phyloP scores from a whole-genome alignment of 2,113 vertebrate genomes.

The Carassius auratus region DNA sequence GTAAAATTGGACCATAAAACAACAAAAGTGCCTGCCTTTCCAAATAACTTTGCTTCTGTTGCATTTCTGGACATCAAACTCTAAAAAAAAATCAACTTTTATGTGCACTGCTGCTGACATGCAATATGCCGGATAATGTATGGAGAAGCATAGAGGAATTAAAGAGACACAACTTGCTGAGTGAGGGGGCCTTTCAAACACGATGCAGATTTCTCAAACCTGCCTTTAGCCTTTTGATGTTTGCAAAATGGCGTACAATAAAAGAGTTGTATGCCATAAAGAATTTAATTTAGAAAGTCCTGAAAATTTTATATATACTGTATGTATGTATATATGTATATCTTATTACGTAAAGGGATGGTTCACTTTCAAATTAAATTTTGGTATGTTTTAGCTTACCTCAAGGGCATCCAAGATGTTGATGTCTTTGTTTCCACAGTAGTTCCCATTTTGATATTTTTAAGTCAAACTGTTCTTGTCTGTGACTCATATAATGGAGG shows the following conservation, averaged over 20 bases:
- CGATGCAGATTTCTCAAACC: background rate
- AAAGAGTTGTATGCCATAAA: too few species aligned
- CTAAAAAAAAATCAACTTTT: slow-evolving; percentile 65
- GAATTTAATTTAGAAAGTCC: too few species aligned
- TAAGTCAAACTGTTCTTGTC: too few species aligned
- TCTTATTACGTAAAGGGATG: too few species aligned
- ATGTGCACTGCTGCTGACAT: slow-evolving; percentile 68
- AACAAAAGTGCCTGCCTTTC: slow-evolving; percentile 67
- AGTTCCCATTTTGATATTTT: too few species aligned
- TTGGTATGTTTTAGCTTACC: too few species aligned
- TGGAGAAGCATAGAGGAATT: slow-evolving; percentile 58
- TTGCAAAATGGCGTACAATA: background rate
- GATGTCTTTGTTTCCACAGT: too few species aligned
- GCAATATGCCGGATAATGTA: slow-evolving; percentile 63
- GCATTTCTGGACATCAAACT: slow-evolving; percentile 70
- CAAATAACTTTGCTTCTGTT: slow-evolving; percentile 70
- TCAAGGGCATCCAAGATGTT: too few species aligned
- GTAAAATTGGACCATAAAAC: slow-evolving; percentile 73
- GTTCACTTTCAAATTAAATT: too few species aligned
- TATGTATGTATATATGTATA: too few species aligned
- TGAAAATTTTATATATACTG: too few species aligned
- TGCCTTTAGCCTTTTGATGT: slow-evolving; percentile 7
- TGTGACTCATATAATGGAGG: too few species aligned
- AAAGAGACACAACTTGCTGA: slow-evolving; percentile 58
- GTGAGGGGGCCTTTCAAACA: slow-evolving; percentile 31